phyloP scores from a whole-genome alignment of 2,113 vertebrate species.

The Gasterosteus nipponicus region DNA sequence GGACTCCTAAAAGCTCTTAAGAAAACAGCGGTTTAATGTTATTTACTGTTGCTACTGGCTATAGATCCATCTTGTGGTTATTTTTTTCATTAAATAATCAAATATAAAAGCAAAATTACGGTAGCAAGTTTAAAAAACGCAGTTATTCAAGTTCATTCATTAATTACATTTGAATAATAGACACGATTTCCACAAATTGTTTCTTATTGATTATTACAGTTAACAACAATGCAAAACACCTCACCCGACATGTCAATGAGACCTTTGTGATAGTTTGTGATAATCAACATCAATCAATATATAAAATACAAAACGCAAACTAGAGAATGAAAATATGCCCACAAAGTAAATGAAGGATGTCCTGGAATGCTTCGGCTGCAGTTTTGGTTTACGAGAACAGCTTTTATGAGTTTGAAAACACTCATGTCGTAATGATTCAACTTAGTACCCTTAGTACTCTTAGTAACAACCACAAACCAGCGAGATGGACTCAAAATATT shows the following conservation, averaged over 20 bases:
- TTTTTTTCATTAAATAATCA: neutral
- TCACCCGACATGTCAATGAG: neutral
- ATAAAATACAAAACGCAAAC: too few species aligned
- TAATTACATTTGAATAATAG: neutral
- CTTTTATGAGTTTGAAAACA: constrained; percentile 48
- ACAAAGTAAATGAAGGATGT: constrained; percentile 28
- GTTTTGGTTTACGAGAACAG: constrained; percentile 52
- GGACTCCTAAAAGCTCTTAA: too few species aligned
- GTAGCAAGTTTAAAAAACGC: too few species aligned
- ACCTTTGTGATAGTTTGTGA: neutral
- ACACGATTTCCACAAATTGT: neutral
- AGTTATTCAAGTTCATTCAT: neutral
- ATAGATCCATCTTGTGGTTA: neutral
- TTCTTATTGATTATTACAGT: neutral
- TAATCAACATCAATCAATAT: neutral
- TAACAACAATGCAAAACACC: too few species aligned
- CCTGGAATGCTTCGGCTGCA: constrained; percentile 49
- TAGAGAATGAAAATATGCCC: constrained; percentile 6
- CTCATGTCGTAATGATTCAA: constrained; percentile 44
- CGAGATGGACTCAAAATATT: constrained; percentile 16
- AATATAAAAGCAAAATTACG: too few species aligned
- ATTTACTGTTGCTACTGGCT: neutral
- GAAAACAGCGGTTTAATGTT: too few species aligned
- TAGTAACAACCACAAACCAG: constrained; percentile 51
- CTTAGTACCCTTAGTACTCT: constrained; percentile 51